Conservation (phyloP, 2,113 vertebrate species). For the Hipposideros armiger region DNA sequence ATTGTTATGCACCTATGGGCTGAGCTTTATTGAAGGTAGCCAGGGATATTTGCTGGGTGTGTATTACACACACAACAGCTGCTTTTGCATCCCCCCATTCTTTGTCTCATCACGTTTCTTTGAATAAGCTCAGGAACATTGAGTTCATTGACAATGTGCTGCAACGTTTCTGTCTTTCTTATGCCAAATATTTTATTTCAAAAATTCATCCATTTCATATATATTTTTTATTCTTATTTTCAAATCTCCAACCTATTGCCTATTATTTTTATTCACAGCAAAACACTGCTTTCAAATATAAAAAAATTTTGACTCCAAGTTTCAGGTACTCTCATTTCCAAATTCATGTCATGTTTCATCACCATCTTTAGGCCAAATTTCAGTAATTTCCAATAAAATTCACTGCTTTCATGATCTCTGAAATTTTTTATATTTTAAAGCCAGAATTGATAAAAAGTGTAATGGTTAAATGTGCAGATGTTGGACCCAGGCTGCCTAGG, state of each 20-base stretch:
- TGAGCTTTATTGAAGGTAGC: neutral
- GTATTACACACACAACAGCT: neutral
- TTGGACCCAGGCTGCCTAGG: neutral
- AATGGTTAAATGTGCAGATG: neutral
- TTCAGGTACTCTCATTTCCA: neutral
- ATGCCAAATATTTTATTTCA: constrained; percentile 19
- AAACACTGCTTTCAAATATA: neutral
- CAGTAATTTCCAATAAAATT: constrained; percentile 42
- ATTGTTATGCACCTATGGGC: too few relatives aligned
- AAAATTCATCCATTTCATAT: neutral
- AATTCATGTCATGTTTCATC: neutral
- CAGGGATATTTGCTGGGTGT: neutral
- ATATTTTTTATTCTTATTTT: neutral
- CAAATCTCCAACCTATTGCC: neutral
- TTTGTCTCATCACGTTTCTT: neutral
- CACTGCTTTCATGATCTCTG: neutral
- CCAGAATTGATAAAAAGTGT: neutral
- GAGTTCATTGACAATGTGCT: neutral
- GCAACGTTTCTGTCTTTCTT: neutral
- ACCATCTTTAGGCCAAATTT: neutral
- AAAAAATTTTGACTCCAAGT: neutral
- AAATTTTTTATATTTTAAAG: neutral
- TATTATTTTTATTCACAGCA: neutral
- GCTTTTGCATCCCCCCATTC: neutral
- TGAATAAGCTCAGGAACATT: neutral